Evolutionary conservation across 2,888 invertebrate genomes (phyloP).

Genomic region (Pegoplata infirma): DNA sequence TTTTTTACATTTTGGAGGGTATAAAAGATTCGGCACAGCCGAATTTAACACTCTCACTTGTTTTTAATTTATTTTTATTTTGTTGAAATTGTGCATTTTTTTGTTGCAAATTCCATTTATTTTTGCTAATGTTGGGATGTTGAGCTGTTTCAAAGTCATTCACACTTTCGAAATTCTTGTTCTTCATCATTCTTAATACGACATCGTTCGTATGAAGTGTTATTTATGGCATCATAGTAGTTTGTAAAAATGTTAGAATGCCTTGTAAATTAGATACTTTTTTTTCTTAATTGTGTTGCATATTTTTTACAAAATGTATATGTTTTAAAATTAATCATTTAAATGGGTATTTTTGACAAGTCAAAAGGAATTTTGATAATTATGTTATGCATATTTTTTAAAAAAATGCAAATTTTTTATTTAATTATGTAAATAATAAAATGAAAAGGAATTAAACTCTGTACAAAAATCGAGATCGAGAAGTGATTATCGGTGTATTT

Average conservation of each 20-base stretch:
- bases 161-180: slow-evolving; percentile 51
- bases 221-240: slow-evolving; percentile 8
- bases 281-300: slow-evolving; percentile 25
- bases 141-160: slow-evolving; percentile 61
- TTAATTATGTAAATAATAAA: no score
- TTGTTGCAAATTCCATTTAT: slow-evolving; percentile 41
- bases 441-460: no score
- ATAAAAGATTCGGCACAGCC: no score
- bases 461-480: no score
- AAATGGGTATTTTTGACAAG: slow-evolving; percentile 48
- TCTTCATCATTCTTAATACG: slow-evolving; percentile 16
- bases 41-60: no score
- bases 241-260: background rate
- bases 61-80: slow-evolving; percentile 26
- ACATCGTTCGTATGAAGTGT: slow-evolving; percentile 4
- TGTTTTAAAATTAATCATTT: slow-evolving; percentile 42
- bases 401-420: no score
- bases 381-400: slow-evolving; percentile 8
- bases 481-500: no score
- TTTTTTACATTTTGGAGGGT: no score
- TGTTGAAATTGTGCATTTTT: slow-evolving; percentile 11
- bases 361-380: slow-evolving; percentile 32
- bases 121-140: slow-evolving; percentile 32
- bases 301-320: slow-evolving; percentile 27
- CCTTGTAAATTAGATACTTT: slow-evolving; percentile 34